Base-by-base conservation (phyloP, 2,113 vertebrate species). In the Atrichornis clamosus region DNA sequence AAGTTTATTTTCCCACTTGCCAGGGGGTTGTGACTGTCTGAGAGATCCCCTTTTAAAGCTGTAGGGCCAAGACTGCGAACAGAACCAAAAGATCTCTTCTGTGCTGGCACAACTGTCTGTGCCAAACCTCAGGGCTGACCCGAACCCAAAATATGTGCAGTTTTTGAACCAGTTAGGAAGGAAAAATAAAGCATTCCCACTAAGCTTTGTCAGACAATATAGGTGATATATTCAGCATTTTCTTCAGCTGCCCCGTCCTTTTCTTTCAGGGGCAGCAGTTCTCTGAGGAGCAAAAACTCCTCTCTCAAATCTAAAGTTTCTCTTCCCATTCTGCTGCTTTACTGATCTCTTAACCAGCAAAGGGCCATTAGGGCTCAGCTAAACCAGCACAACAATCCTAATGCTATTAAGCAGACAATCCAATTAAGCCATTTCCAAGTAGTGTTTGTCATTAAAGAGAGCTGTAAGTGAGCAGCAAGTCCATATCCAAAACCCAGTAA, bases 401-500 rank as follows among this genome's bases (percentile, higher is more conserved):
- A 97, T 97, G 84, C 89, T 92, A 95, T 97, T 96, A 97, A 80
- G 93, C 63, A 87, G 69, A 74, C 93, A 97, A 97, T 97, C 97
- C 96, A 96, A 96, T 97, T 96, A 97, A 87, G 76, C 59, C 94
- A 89, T 95, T 96, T 96, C 93, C 84, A 97, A 96, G 97, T 96
- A 52, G 90, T 58, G 86, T 87, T 96, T 97, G 91, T 96, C 92
- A 96, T 97, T 97, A 97, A 96, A 94, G 92, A 83, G 79, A 95
- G 92, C 93, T 96, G 82, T 77, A 95, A 97, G 89, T 75, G 95
- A 92, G 80, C 90, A 94, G 84, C 69, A 68, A 84, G 84, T 47
- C 90, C 59, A 19, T 33, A 90, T 39, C 84, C 35, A 4, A 87
- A 86, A 92, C 59, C 56, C 78, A 63, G 80, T 27, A 73, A 58